Conservation (phyloP, 2,113 vertebrate species). For the Herpailurus yagouaroundi region DNA sequence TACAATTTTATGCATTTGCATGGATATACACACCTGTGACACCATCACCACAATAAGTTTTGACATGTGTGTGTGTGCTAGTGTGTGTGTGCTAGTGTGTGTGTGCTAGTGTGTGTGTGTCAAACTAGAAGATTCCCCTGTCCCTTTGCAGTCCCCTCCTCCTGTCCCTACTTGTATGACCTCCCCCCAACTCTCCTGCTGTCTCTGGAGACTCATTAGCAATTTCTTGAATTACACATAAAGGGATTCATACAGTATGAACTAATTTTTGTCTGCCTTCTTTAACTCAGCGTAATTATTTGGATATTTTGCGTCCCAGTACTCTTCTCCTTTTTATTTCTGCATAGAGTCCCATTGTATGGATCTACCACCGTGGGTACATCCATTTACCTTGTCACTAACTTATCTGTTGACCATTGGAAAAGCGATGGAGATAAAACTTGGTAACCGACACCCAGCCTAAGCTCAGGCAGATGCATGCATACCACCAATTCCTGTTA, state of each 20-base stretch:
- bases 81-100: no score
- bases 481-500: fast-evolving
- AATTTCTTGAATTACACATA: neutral
- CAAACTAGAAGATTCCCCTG: neutral
- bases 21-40: neutral
- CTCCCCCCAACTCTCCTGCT: neutral
- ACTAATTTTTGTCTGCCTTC: neutral
- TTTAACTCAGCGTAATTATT: neutral
- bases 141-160: neutral
- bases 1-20: neutral
- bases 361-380: neutral
- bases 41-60: neutral
- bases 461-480: neutral
- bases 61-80: neutral
- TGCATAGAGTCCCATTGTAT: neutral
- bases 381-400: neutral
- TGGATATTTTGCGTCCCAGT: neutral
- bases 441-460: neutral
- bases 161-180: neutral
- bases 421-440: neutral
- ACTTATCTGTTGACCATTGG: neutral
- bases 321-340: neutral
- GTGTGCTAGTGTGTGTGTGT: neutral
- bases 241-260: neutral
- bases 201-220: neutral